A percentile compares a stretch with the other conserved stretches of the same genome.
phyloP scores from a whole-genome alignment of 2,797 vertebrate genomes.

The Dryobates pubescens region DNA sequence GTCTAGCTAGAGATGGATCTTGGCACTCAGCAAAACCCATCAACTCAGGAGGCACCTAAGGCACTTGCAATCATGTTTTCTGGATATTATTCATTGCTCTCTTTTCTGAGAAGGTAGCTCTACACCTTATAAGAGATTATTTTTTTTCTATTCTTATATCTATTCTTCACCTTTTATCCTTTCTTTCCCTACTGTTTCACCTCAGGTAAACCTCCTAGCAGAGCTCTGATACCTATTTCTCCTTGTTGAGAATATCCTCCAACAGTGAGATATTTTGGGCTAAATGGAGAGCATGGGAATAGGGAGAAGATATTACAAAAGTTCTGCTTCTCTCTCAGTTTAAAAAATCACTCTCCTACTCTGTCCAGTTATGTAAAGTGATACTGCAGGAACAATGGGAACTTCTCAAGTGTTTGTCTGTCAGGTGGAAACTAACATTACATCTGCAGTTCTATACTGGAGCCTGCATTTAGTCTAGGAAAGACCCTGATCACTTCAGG shows the following conservation, averaged over 20 bases:
- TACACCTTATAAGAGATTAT: background rate
- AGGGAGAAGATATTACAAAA: background rate
- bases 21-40: constrained; percentile 13
- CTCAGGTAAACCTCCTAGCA: background rate
- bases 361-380: background rate
- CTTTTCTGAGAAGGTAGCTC: background rate
- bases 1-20: constrained; percentile 43
- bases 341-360: background rate
- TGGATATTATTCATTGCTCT: background rate
- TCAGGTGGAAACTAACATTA: background rate
- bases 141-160: background rate
- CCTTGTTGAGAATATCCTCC: background rate
- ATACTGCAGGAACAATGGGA: background rate
- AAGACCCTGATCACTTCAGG: background rate
- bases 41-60: background rate
- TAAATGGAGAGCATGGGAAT: background rate
- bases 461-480: background rate
- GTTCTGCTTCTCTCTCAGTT: background rate
- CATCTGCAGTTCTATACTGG: background rate
- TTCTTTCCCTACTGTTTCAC: background rate
- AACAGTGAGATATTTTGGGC: background rate
- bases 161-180: background rate
- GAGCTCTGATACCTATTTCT: background rate
- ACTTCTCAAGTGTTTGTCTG: background rate
- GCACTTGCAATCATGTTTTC: background rate